These are phyloP conservation scores for Melinaea marsaeus DNA, from an alignment of 2,888 invertebrate genomes.

Conservation along the genomic window DNA sequence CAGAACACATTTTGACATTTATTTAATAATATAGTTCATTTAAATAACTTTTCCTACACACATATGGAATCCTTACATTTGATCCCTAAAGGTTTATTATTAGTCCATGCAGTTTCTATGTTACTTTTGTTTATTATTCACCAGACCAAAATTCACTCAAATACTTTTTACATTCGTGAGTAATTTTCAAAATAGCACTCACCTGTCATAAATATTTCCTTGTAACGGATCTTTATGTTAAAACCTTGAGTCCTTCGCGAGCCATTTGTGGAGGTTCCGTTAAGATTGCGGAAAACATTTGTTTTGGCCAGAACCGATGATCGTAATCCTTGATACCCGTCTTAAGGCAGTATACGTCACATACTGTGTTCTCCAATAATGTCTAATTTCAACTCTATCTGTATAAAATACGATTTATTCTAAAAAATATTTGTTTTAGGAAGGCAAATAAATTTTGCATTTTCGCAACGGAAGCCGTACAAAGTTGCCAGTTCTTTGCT, in stretches of 20 bases:
- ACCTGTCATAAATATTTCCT: background rate
- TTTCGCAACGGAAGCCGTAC: conserved; percentile 41
- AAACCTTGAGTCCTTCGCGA: conserved; percentile 15
- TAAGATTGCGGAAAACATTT: conserved; percentile 43
- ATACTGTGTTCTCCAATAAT: conserved; percentile 26
- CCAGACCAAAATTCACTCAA: too few species aligned
- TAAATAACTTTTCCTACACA: too few species aligned
- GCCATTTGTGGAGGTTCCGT: conserved; percentile 10
- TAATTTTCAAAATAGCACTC: background rate
- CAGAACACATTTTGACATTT: too few species aligned
- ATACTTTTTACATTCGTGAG: too few species aligned
- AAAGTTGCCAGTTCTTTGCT: conserved; percentile 35
- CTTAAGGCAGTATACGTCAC: conserved; percentile 42
- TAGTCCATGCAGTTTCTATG: too few species aligned
- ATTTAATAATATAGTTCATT: too few species aligned
- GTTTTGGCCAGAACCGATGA: conserved; percentile 49
- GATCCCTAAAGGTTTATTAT: too few species aligned
- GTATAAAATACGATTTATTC: conserved; percentile 3
- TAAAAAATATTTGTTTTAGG: background rate
- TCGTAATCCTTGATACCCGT: conserved; percentile 51
- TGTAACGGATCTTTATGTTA: conserved; percentile 8
- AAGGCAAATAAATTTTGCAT: conserved; percentile 28
- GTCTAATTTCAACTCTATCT: conserved; percentile 12
- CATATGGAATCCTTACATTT: too few species aligned
- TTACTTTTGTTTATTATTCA: too few species aligned